phyloP scores from a whole-genome alignment of 2,113 vertebrate species.

The Ceuthmochares aereus region DNA sequence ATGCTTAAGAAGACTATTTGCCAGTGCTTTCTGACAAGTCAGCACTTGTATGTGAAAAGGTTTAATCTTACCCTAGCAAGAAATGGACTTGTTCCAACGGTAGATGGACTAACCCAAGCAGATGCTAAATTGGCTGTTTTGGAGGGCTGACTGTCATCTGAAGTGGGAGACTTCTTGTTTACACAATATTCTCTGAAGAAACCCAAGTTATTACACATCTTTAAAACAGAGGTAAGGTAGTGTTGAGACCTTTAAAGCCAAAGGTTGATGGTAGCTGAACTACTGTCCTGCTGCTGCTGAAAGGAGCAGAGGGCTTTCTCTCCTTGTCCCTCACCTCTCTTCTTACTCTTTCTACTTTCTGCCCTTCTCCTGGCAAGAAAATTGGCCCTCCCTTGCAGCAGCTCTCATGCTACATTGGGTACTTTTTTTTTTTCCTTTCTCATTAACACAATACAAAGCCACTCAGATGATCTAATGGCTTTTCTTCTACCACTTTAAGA shows the following conservation, averaged over 20 bases:
- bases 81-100: background rate
- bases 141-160: background rate
- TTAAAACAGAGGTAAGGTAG: background rate
- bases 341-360: background rate
- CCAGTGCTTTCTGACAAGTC: background rate
- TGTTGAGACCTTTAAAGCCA: background rate
- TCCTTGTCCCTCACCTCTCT: background rate
- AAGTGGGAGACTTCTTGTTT: background rate
- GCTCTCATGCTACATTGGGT: background rate
- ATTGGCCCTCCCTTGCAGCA: background rate
- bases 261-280: background rate
- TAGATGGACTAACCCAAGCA: background rate
- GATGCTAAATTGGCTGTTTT: background rate
- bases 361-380: background rate
- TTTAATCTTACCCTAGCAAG: background rate
- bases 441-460: background rate
- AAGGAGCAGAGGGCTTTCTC: background rate
- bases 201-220: background rate
- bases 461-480: background rate
- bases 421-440: fast-evolving
- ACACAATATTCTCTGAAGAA: background rate
- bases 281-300: background rate
- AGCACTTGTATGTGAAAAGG: background rate
- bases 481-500: background rate
- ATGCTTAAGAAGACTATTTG: background rate